Conservation (phyloP, 1,140 invertebrate species). For the Colletes latitarsis region DNA sequence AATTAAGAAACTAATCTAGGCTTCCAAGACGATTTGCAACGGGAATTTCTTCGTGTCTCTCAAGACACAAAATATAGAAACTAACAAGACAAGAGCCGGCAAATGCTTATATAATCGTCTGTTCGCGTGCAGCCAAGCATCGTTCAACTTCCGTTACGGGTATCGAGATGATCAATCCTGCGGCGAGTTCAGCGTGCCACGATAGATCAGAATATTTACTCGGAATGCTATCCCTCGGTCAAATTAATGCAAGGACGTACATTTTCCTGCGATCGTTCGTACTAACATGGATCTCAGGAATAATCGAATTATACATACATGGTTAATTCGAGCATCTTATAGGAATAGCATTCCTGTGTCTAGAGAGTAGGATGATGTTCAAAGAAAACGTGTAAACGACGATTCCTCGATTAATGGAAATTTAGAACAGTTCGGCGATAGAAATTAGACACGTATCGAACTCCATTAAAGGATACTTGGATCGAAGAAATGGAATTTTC, state of each 20-base stretch:
- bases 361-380: too few relatives aligned
- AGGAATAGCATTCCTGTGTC: too few relatives aligned
- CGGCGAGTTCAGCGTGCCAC: not conserved
- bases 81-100: not conserved
- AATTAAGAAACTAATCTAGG: too few relatives aligned
- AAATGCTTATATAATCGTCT: not conserved
- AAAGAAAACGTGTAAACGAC: too few relatives aligned
- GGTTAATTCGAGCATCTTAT: too few relatives aligned
- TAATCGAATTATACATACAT: too few relatives aligned
- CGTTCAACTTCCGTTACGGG: not conserved
- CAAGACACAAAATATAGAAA: not conserved
- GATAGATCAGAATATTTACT: conserved; percentile 1
- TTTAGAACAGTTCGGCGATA: too few relatives aligned
- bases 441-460: not conserved
- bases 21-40: too few relatives aligned
- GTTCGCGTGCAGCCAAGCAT: not conserved
- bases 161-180: not conserved
- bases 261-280: not conserved
- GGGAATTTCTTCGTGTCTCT: not conserved
- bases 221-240: not conserved
- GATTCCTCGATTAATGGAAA: too few relatives aligned
- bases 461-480: not conserved
- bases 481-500: conserved; percentile 24
- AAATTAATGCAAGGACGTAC: not conserved
- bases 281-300: too few relatives aligned